Evolutionary conservation across 2,113 vertebrate species (phyloP).

Genomic region (Natator depressus): DNA sequence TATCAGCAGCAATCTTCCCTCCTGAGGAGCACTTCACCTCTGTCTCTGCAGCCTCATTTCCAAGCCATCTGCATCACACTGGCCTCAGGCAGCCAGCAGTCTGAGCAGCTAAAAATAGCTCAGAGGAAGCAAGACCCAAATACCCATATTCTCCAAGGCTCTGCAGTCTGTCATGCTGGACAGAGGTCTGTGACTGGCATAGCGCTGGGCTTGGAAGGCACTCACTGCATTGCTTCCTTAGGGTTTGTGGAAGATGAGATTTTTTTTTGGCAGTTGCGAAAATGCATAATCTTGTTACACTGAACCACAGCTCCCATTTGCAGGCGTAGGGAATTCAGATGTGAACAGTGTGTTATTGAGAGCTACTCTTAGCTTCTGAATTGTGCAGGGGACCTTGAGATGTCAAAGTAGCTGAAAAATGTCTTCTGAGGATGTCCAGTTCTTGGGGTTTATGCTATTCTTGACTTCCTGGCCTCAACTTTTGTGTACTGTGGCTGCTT

Average conservation of each 20-base stretch:
- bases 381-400: not conserved
- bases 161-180: not conserved
- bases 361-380: not conserved
- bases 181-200: not conserved
- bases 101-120: slow-evolving; percentile 62
- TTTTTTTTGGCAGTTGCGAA: not conserved
- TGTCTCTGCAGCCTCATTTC: not conserved
- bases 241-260: not conserved
- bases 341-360: not conserved
- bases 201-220: not conserved
- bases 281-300: not conserved
- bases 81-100: slow-evolving; percentile 53
- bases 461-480: not conserved
- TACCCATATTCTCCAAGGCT: not conserved
- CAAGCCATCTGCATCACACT: slow-evolving; percentile 27
- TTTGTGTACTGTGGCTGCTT: not conserved
- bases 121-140: slow-evolving; percentile 50
- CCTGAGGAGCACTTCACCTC: not conserved
- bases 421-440: not conserved
- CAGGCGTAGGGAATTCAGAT: not conserved
- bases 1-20: not conserved
- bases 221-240: not conserved
- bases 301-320: not conserved
- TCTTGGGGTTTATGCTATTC: not conserved
- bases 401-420: not conserved